A percentile compares a stretch with the other conserved stretches of the same genome.
Conservation (phyloP, 1,140 invertebrate genomes). For the Coptotermes formosanus region DNA sequence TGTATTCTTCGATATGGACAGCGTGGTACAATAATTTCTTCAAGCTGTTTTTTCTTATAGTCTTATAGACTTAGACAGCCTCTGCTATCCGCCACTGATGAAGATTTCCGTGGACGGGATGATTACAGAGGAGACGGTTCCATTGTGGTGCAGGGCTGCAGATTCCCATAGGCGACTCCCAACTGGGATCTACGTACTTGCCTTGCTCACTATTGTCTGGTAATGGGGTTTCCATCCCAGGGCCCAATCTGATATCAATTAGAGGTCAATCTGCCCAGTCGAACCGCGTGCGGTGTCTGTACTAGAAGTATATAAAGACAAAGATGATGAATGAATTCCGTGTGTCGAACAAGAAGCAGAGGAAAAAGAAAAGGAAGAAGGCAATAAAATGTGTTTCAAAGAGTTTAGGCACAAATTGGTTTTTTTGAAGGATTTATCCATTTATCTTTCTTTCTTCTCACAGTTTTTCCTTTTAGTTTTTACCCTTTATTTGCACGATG, state of each 20-base stretch:
- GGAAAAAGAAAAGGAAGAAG: too few relatives aligned
- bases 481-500: too few relatives aligned
- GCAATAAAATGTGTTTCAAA: too few relatives aligned
- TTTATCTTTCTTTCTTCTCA: too few relatives aligned
- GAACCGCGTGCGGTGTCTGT: background rate
- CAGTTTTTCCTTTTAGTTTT: too few relatives aligned
- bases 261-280: conserved; percentile 13
- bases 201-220: background rate
- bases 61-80: too few relatives aligned
- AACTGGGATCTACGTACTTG: background rate
- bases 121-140: background rate
- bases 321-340: background rate
- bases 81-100: background rate
- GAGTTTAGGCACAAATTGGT: too few relatives aligned
- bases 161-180: background rate
- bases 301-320: background rate
- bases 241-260: conserved; percentile 1
- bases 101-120: background rate
- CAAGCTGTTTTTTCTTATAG: too few relatives aligned
- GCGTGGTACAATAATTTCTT: too few relatives aligned
- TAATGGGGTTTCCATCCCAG: conserved; percentile 5
- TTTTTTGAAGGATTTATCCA: too few relatives aligned
- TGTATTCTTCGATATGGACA: too few relatives aligned
- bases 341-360: background rate
- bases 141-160: background rate